Evolutionary conservation across 2,113 vertebrate species (phyloP).

Genomic region (Ceyx cyanopectus): DNA sequence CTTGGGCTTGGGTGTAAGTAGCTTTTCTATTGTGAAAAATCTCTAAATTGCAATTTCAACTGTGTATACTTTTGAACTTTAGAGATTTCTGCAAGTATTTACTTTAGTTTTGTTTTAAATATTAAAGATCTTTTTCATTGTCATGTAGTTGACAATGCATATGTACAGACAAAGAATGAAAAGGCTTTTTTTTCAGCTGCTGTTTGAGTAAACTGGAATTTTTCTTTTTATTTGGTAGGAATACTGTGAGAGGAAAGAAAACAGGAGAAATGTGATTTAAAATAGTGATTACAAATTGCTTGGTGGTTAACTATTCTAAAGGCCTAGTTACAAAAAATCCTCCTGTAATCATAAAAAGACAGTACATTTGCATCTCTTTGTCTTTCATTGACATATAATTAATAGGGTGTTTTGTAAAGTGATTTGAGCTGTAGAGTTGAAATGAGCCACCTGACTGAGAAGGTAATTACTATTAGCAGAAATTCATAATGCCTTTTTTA

Average conservation of each 20-base stretch:
- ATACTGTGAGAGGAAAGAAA: neutral
- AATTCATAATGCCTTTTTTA: slow-evolving; percentile 2
- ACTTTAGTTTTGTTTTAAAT: neutral
- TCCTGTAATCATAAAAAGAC: neutral
- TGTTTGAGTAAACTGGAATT: neutral
- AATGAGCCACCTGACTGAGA: slow-evolving; percentile 10
- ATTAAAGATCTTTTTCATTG: neutral
- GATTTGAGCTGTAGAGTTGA: neutral
- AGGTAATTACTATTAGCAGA: slow-evolving; percentile 43
- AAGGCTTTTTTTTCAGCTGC: neutral
- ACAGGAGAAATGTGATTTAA: neutral
- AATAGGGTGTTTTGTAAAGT: slow-evolving; percentile 20
- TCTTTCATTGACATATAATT: slow-evolving; percentile 45
- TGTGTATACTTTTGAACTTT: neutral
- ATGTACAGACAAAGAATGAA: neutral
- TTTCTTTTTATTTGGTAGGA: neutral
- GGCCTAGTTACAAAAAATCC: neutral
- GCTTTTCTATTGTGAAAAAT: neutral
- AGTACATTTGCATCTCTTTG: slow-evolving; percentile 34
- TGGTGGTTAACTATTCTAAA: slow-evolving; percentile 6
- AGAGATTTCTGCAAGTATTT: neutral
- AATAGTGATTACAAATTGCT: neutral
- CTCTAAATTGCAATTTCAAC: neutral
- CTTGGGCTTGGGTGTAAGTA: neutral
- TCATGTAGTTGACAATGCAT: neutral